phyloP scores from a whole-genome alignment of 1,140 invertebrate genomes.

The Aphidius gifuensis region DNA sequence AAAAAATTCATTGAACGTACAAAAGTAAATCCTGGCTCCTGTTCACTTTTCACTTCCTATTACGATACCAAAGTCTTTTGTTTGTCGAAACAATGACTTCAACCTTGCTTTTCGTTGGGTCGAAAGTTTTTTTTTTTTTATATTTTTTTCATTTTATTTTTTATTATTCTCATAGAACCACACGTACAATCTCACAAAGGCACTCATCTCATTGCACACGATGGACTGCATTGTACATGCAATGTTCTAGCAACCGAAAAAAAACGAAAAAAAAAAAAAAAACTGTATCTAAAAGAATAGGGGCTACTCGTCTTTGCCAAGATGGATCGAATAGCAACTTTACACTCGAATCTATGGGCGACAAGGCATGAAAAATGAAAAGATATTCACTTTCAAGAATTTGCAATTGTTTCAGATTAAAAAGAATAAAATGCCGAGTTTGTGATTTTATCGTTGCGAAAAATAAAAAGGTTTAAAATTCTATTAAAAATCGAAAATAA shows the following conservation, averaged over 20 bases:
- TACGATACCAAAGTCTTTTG: conserved; percentile 18
- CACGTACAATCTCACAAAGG: conserved; percentile 1
- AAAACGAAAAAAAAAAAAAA: neutral
- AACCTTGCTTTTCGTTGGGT: neutral
- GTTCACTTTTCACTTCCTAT: conserved; percentile 17
- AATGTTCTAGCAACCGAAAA: neutral
- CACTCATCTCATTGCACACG: conserved; percentile 13
- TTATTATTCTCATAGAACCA: neutral
- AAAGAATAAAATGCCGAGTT: too few relatives aligned
- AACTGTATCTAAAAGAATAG: neutral
- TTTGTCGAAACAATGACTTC: conserved; percentile 23
- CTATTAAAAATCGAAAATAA: neutral
- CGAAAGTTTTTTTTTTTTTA: conserved; percentile 6
- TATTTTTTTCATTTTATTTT: neutral
- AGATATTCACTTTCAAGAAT: neutral
- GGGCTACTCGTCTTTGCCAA: neutral
- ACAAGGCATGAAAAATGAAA: neutral
- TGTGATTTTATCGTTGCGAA: too few relatives aligned
- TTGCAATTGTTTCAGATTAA: too few relatives aligned
- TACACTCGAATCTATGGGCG: conserved; percentile 4
- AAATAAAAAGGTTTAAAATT: too few relatives aligned
- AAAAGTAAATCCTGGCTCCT: conserved; percentile 22
- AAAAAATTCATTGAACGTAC: conserved; percentile 27
- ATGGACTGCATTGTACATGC: conserved; percentile 20
- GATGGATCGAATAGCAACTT: conserved; percentile 14